Conservation (phyloP, 2,797 vertebrate genomes). For the Parotocinclus haroldoi region DNA sequence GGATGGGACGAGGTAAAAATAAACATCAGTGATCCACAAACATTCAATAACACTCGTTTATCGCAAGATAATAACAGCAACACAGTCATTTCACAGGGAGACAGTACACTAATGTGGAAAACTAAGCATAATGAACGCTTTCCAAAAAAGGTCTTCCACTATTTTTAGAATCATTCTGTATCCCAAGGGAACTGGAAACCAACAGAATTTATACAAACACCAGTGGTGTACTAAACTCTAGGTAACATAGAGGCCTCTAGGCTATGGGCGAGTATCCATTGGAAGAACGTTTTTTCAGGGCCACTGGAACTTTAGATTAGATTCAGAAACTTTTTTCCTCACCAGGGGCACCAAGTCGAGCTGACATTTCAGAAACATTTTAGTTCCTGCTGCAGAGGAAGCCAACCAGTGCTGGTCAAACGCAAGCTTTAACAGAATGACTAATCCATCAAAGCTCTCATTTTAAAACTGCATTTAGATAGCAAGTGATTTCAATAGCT, state of each 20-base stretch:
- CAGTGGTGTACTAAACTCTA: too few species aligned
- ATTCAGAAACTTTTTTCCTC: not conserved
- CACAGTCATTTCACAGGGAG: conserved; percentile 18
- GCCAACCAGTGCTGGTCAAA: too few species aligned
- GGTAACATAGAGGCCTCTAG: too few species aligned
- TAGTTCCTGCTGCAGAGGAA: not conserved
- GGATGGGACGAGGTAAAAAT: not conserved
- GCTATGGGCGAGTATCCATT: too few species aligned
- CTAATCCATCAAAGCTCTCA: too few species aligned
- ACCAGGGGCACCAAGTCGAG: not conserved
- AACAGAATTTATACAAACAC: too few species aligned
- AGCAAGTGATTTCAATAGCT: too few species aligned
- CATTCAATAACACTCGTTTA: conserved; percentile 12
- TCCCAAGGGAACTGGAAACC: conserved; percentile 31
- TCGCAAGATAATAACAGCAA: not conserved
- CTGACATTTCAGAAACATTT: not conserved
- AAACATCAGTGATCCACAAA: not conserved
- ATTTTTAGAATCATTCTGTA: conserved; percentile 4
- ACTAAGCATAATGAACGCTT: conserved; percentile 12
- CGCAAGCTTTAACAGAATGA: too few species aligned
- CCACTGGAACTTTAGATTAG: not conserved
- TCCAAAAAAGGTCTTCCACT: conserved; percentile 16
- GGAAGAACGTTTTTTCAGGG: too few species aligned
- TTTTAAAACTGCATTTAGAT: too few species aligned
- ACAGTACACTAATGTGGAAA: conserved; percentile 18